Evolutionary conservation across 2,113 vertebrate genomes (phyloP), one percentile per base, ranked within the genome.

Genomic region (Felis chaus): DNA sequence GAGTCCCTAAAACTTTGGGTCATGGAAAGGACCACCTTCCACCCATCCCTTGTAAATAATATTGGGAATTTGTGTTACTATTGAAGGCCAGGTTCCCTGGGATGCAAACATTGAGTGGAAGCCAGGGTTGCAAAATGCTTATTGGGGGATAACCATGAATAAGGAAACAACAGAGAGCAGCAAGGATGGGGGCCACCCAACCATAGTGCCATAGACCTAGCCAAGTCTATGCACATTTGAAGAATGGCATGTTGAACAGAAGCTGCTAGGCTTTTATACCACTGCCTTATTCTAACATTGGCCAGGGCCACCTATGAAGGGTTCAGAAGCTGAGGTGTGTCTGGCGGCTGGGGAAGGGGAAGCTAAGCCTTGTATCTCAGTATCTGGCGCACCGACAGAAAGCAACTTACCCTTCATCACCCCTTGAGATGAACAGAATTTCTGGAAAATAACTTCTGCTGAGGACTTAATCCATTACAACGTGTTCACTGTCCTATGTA

Each of bases 1-100:
- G 4, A 89, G 92, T 96, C 92, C 85, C 92, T 97, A 91, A 95
- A 96, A 81, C 29, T 25, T 61, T 90, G 25, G 27, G 10, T 31
- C n/a, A 69, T 4, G 1, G 25, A 55, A 82, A 89, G 36, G 50
- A 41, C 61, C 29, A 50, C 48, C n/a, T 81, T 33, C n/a, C 11
- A 21, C 45, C 9, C 29, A 12, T 18, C 57, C 36, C 19, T 80
- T 1, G 0, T n/a, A 41, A 48, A 39, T 16, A 19, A 39, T 48
- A 9, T 29, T 65, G 13, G 39, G 55, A 68, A 68, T 69, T 45
- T 71, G 7, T 53, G 33, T 31, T 1, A 1, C 1, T 66, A 7
- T 16, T 50, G 16, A 13, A 23, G 3, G 13, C 15, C 29, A 15
- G 57, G 12, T 61, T 92, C n/a, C 45, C 18, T 36, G 23, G 53